These are phyloP conservation scores for Oryzias sinensis DNA, from an alignment of 2,797 vertebrate species.

Conservation along the genomic window DNA sequence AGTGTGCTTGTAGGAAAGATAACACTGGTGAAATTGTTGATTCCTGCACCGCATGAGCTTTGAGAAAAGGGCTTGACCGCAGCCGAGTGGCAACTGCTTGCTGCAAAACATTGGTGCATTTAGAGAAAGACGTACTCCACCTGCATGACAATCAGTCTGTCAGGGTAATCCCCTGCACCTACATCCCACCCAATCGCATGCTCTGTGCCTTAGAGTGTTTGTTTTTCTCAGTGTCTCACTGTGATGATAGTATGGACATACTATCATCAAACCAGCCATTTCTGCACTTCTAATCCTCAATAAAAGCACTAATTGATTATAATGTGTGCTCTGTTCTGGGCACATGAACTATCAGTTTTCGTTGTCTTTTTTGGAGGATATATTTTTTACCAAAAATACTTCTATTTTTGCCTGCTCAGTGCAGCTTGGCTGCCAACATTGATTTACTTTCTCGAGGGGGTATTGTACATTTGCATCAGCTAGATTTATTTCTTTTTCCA, in stretches of 20 bases:
- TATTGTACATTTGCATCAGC: conserved; percentile 14
- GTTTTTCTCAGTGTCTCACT: conserved; percentile 28
- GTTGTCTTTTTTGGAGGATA: conserved; percentile 43
- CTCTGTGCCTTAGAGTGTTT: conserved; percentile 26
- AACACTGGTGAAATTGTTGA: conserved; percentile 70
- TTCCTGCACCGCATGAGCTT: conserved; percentile 81
- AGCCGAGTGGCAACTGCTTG: conserved; percentile 87
- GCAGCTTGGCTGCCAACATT: conserved; percentile 43
- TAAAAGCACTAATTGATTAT: conserved; percentile 48
- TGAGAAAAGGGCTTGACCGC: conserved; percentile 63
- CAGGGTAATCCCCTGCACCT: conserved; percentile 65
- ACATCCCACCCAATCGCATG: conserved; percentile 39
- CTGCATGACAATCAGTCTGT: conserved; percentile 85
- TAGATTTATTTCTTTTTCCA: conserved; percentile 6
- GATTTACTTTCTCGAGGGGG: conserved; percentile 39
- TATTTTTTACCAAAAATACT: conserved; percentile 36
- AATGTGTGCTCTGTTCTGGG: conserved; percentile 25
- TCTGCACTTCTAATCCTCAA: conserved; percentile 21
- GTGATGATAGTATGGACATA: conserved; percentile 28
- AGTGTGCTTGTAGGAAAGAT: conserved; percentile 9
- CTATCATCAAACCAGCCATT: conserved; percentile 37
- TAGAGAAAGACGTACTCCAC: conserved; percentile 69
- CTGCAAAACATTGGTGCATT: conserved; percentile 85
- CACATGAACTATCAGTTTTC: conserved; percentile 20
- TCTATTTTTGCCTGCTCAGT: conserved; percentile 43